Evolutionary conservation across 1,140 invertebrate genomes (phyloP), one percentile per base, ranked within the genome.

Genomic region (Drosophila asahinai): DNA sequence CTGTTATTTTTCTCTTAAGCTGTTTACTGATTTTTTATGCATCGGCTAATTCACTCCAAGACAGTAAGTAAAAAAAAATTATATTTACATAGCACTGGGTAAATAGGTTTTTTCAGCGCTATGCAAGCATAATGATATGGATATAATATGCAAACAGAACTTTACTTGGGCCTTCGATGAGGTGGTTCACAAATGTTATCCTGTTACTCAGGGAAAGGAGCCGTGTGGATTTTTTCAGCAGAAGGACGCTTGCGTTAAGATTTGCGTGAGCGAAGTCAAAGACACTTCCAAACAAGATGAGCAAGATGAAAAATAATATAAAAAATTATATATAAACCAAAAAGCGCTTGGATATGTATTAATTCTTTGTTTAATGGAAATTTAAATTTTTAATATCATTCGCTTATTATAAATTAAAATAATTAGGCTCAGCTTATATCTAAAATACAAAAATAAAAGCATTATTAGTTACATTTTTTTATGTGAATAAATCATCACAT

Each of bases 81-180:
- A 0, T n/a, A 0, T 27, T n/a, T 2, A 8, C 3, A 4, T 4
- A 15, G 4, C 0, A 5, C 9, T n/a, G n/a, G 5, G 1, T 5
- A 51, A 11, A 27, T n/a, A 51, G 15, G 12, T n/a, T n/a, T 11
- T 51, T 27, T 27, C 9, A 51, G 48, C 25, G 2, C 8, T 51
- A 27, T 51, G 25, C 8, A 9, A 9, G 5, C 48, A 1, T 25
- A 3, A n/a, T 7, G 14, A 27, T 9, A 27, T 25, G 4, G 8
- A 27, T 5, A 1, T n/a, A n/a, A 49, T 9, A 3, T 49, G 48
- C 7, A 2, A 49, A 1, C 6, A 25, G 8, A 25, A 49, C 14
- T 15, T 14, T 3, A 27, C 48, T 5, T 49, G 14, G 22, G 7
- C 48, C 14, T 49, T 49, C 14, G 14, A 49, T 49, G 22, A 30